Evolutionary conservation across 2,888 invertebrate species (phyloP).

Genomic region (Flexamia atlantica): DNA sequence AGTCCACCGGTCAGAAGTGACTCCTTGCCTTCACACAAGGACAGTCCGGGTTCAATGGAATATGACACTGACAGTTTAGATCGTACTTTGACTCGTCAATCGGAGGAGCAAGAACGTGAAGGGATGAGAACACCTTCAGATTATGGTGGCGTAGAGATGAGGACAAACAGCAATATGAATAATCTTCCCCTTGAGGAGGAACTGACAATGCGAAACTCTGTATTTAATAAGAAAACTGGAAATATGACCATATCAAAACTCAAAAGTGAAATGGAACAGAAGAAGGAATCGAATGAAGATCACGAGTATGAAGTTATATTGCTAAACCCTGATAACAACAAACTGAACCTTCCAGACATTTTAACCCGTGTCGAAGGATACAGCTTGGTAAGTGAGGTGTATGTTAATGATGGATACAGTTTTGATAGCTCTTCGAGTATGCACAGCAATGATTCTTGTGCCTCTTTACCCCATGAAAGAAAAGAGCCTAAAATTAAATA

Average conservation of each 20-base stretch:
- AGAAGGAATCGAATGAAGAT: conserved; percentile 71
- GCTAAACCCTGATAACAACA: conserved; percentile 67
- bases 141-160: conserved; percentile 78
- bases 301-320: conserved; percentile 76
- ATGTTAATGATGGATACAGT: conserved; percentile 85
- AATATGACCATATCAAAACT: conserved; percentile 77
- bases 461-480: conserved; percentile 66
- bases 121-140: conserved; percentile 78
- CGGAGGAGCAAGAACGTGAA: conserved; percentile 48
- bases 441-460: conserved; percentile 74
- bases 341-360: conserved; percentile 76
- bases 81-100: conserved; percentile 75
- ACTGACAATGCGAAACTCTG: conserved; percentile 86
- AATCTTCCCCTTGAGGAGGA: conserved; percentile 87
- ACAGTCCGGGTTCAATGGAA: conserved; percentile 73
- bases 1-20: conserved; percentile 58
- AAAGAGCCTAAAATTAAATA: conserved; percentile 65
- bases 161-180: conserved; percentile 75
- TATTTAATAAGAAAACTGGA: conserved; percentile 81
- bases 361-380: conserved; percentile 77
- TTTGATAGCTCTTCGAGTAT: conserved; percentile 75
- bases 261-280: conserved; percentile 66
- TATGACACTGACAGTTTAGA: conserved; percentile 88
- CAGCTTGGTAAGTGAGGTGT: conserved; percentile 87
- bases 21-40: conserved; percentile 51